Evolutionary conservation across 2,888 invertebrate genomes (phyloP).

Genomic region (Pimpla rufipes): DNA sequence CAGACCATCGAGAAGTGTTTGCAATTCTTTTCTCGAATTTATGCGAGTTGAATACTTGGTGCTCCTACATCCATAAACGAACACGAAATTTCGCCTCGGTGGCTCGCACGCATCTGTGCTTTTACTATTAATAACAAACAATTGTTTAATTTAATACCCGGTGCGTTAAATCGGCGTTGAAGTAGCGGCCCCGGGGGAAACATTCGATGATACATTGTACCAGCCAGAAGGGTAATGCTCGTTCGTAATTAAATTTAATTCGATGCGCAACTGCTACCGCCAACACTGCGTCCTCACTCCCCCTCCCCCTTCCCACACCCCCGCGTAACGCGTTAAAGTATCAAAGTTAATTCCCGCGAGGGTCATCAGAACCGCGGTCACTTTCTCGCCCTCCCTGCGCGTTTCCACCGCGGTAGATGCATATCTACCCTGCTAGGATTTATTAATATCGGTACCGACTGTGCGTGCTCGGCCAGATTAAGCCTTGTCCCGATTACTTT

Average conservation of each 20-base stretch:
- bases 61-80: too few relatives aligned
- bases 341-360: conserved; percentile 57
- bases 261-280: conserved; percentile 35
- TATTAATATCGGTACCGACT: neutral
- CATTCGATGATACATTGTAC: conserved; percentile 15
- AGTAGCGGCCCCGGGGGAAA: conserved; percentile 37
- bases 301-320: too few relatives aligned
- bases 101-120: conserved; percentile 10
- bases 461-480: neutral
- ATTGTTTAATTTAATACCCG: conserved; percentile 38
- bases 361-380: conserved; percentile 42
- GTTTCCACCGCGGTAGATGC: conserved; percentile 4
- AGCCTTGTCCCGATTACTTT: neutral
- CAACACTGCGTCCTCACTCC: conserved; percentile 4
- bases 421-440: neutral
- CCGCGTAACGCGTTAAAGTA: conserved; percentile 52
- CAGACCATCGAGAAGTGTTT: too few relatives aligned
- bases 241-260: conserved; percentile 62
- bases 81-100: conserved; percentile 12
- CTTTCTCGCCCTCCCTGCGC: conserved; percentile 34
- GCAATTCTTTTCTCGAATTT: too few relatives aligned
- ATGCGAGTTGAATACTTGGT: too few relatives aligned
- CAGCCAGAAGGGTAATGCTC: conserved; percentile 38
- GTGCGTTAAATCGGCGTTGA: conserved; percentile 48
- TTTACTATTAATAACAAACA: conserved; percentile 22